Evolutionary conservation across 2,888 invertebrate species (phyloP), one percentile per base, ranked within the genome.

Genomic region (Camponotus fellah): DNA sequence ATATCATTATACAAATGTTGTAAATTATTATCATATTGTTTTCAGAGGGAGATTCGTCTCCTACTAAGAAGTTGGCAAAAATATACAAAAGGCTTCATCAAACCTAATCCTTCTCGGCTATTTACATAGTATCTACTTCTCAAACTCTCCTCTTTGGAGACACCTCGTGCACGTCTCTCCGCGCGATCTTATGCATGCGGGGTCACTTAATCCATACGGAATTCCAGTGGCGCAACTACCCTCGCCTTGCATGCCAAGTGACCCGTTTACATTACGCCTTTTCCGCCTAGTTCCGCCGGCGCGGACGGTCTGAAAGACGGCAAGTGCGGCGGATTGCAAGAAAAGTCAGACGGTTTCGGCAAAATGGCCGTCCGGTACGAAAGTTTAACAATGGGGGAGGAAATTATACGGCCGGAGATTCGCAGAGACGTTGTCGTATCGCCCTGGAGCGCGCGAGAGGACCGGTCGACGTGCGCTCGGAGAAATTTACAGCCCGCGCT

Each of bases 161-260:
- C 66, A 82, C 43, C 26, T 46, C 83, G 80, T 76, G 79, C 79
- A 72, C 85, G 76, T 81, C 83, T 81, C 83, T 71, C 74, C 65
- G 65, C 71, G 79, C 85, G 68, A 64, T 85, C 86, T 89, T 91
- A 88, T 86, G 88, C 87, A 77, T 86, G 79, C 81, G 69, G 62
- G 85, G 87, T 91, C 88, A 89, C 89, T 91, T 91, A 91, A 92
- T 92, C 90, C 91, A 91, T 91, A 91, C 87, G 86, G 88, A 90
- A 91, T 92, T 92, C 91, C 88, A 86, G 60, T 9, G 88, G 79
- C 87, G 85, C 89, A 90, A 88, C 86, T 80, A 88, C 85, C 85
- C 88, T 85, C 86, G 91, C 66, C 88, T 88, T 90, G 91, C 92
- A 91, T 92, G 89, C 89, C 89, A 91, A 92, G 89, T 91, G 90